Evolutionary conservation across 2,797 vertebrate genomes (phyloP).

Genomic region (Hafferia zeledoni): DNA sequence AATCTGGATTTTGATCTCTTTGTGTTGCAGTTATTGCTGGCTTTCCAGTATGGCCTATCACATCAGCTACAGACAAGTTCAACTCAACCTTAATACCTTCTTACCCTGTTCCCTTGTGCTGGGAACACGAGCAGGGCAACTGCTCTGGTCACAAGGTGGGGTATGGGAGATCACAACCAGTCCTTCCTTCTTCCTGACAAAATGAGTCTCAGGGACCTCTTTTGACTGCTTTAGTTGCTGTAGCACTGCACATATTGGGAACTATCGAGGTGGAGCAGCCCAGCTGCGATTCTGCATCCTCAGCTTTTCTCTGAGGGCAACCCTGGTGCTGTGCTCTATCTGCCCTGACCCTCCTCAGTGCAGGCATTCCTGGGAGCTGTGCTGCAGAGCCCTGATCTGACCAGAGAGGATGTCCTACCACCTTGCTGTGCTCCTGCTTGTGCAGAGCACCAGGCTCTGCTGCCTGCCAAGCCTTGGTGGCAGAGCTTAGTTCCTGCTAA

Average conservation of each 20-base stretch:
- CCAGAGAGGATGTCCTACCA: not conserved
- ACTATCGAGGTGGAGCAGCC: not conserved
- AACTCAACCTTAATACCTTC: not conserved
- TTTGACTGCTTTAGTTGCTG: not conserved
- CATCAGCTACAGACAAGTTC: not conserved
- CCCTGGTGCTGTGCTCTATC: not conserved
- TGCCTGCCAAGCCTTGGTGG: not conserved
- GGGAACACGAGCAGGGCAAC: not conserved
- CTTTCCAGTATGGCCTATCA: not conserved
- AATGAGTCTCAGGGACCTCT: not conserved
- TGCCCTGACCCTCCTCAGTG: not conserved
- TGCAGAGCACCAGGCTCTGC: not conserved
- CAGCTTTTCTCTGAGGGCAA: not conserved
- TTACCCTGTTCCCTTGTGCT: rapidly evolving
- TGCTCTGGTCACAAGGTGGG: not conserved
- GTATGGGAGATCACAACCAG: not conserved
- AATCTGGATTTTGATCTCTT: rapidly evolving
- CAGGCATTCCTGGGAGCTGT: rapidly evolving
- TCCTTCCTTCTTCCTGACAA: not conserved
- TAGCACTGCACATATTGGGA: not conserved
- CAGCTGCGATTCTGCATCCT: not conserved
- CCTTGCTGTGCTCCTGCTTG: not conserved
- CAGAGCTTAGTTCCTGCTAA: not conserved
- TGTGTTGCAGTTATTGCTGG: not conserved
- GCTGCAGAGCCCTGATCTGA: not conserved